Percentiles rank a stretch among this genome's conserved stretches.
phyloP scores from a whole-genome alignment of 2,888 invertebrate species.

The Venustoraphidia nigricollis region DNA sequence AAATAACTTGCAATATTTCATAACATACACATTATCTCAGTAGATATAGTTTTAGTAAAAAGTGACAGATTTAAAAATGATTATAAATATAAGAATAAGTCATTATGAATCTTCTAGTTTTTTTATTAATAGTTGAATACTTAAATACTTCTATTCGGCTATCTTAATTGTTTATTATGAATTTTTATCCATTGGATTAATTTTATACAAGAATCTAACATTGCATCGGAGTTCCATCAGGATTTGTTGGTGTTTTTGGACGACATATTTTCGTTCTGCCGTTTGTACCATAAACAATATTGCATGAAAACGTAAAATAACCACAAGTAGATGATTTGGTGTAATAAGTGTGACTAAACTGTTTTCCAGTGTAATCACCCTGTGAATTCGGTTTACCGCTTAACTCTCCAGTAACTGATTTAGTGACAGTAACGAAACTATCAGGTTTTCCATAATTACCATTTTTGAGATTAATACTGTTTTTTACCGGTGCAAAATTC shows the following conservation, averaged over 20 bases:
- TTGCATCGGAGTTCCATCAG: slow-evolving; percentile 54
- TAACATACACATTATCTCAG: too few species aligned
- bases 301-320: slow-evolving; percentile 74
- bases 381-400: slow-evolving; percentile 41
- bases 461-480: slow-evolving; percentile 20
- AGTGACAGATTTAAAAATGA: too few species aligned
- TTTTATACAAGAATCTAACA: slow-evolving; percentile 24
- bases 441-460: slow-evolving; percentile 34
- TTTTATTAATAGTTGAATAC: too few species aligned
- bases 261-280: slow-evolving; percentile 68
- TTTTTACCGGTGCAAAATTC: slow-evolving; percentile 13
- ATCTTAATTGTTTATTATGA: too few species aligned
- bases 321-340: slow-evolving; percentile 79
- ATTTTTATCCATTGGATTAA: too few species aligned
- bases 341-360: slow-evolving; percentile 64
- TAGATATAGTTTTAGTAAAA: too few species aligned
- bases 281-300: slow-evolving; percentile 59
- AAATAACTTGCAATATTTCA: too few species aligned
- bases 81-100: too few species aligned
- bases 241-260: slow-evolving; percentile 61
- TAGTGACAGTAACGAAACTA: slow-evolving; percentile 62
- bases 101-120: too few species aligned
- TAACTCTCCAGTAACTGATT: slow-evolving; percentile 61
- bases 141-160: too few species aligned
- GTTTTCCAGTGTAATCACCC: slow-evolving; percentile 42